phyloP scores from a whole-genome alignment of 2,888 invertebrate species.

The Tipula lateralis region DNA sequence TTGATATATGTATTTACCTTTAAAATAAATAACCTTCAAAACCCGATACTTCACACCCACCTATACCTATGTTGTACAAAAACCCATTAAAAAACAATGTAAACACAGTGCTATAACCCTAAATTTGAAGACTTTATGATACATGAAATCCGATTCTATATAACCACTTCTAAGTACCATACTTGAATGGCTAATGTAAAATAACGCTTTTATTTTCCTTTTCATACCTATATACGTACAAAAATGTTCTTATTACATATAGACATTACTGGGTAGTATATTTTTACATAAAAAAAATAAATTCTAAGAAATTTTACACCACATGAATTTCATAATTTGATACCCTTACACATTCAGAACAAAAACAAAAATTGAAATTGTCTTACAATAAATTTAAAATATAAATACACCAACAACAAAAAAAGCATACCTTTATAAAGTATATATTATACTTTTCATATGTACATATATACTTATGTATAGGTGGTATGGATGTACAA shows the following conservation, averaged over 20 bases:
- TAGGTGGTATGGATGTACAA: too few relatives aligned
- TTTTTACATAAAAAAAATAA: slow-evolving; percentile 1
- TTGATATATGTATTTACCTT: too few relatives aligned
- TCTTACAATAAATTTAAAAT: slow-evolving; percentile 19
- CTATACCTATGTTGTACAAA: not conserved
- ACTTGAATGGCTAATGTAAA: not conserved
- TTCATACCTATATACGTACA: not conserved
- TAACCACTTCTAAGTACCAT: not conserved
- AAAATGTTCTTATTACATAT: not conserved
- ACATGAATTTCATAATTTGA: slow-evolving; percentile 19
- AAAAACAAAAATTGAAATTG: slow-evolving; percentile 8
- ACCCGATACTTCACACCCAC: not conserved
- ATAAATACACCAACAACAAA: not conserved
- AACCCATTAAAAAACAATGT: not conserved
- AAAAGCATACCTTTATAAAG: not conserved
- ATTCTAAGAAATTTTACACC: not conserved
- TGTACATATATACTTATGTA: too few relatives aligned
- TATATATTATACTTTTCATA: not conserved
- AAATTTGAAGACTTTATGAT: slow-evolving; percentile 19
- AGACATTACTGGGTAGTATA: not conserved
- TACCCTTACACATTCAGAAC: not conserved
- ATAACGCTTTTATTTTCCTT: not conserved
- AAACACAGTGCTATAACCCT: not conserved
- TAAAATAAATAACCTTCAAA: not conserved
- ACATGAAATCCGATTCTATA: not conserved